phyloP scores from a whole-genome alignment of 2,888 invertebrate species.

The Chydorus sphaericus region DNA sequence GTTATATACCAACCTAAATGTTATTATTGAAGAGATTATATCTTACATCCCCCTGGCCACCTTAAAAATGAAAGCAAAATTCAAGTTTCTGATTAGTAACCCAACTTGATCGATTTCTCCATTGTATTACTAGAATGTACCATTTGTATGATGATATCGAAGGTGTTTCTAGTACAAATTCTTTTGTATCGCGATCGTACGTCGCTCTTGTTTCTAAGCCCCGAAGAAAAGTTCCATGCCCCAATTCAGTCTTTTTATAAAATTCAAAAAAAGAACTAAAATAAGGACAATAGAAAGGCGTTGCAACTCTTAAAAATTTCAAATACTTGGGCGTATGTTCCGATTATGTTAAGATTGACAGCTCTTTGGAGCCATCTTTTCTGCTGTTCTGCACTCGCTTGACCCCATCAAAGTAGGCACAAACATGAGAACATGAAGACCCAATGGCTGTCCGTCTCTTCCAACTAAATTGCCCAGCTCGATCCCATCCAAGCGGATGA shows the following conservation, averaged over 20 bases:
- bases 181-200: conserved; percentile 63
- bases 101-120: too few species aligned
- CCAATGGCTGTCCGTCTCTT: conserved; percentile 56
- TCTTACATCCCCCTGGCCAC: background rate
- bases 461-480: conserved; percentile 47
- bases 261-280: background rate
- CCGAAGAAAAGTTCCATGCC: conserved; percentile 86
- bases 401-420: conserved; percentile 80
- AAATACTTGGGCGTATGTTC: conserved; percentile 77
- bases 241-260: conserved; percentile 75
- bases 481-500: conserved; percentile 32
- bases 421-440: conserved; percentile 84
- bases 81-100: background rate
- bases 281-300: too few species aligned
- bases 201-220: conserved; percentile 87
- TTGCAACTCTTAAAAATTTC: too few species aligned
- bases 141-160: conserved; percentile 81
- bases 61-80: background rate
- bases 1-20: background rate
- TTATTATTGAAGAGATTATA: background rate
- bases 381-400: conserved; percentile 72
- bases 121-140: too few species aligned
- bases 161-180: conserved; percentile 78
- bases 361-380: conserved; percentile 73
- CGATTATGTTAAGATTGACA: conserved; percentile 68